Percentiles rank a stretch among this genome's conserved stretches.
Evolutionary conservation across 2,888 invertebrate species (phyloP).

Genomic region (Monopis laevigella): DNA sequence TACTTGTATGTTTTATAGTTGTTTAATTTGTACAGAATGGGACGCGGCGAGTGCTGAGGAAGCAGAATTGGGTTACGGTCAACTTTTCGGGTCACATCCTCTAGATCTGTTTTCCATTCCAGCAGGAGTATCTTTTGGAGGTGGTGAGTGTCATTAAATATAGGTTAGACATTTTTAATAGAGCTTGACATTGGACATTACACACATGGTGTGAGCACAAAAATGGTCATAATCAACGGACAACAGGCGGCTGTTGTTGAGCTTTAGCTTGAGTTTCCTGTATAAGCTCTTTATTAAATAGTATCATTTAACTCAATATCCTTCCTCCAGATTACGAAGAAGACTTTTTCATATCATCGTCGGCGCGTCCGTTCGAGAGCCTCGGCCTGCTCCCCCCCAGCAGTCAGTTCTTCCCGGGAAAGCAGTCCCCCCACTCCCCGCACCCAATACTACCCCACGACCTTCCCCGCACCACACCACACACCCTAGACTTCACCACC

Average conservation of each 20-base stretch:
- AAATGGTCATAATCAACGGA: too few relatives aligned
- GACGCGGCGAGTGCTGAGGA: conserved; percentile 48
- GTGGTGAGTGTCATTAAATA: conserved; percentile 32
- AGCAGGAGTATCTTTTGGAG: conserved; percentile 42
- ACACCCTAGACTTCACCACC: conserved; percentile 60
- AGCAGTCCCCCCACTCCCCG: conserved; percentile 38
- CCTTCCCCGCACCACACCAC: conserved; percentile 30
- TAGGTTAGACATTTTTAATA: too few relatives aligned
- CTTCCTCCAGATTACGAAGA: conserved; percentile 71
- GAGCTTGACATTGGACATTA: too few relatives aligned
- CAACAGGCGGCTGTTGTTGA: too few relatives aligned
- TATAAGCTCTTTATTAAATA: too few relatives aligned
- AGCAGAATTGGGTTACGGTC: conserved; percentile 54
- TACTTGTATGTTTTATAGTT: too few relatives aligned
- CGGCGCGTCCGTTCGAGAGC: conserved; percentile 76
- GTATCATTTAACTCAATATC: too few relatives aligned
- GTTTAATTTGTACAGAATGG: conserved; percentile 52
- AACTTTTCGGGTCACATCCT: conserved; percentile 44
- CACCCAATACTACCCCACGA: conserved; percentile 28
- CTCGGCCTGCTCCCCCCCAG: conserved; percentile 60
- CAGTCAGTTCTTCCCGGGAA: conserved; percentile 79
- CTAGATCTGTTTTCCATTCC: conserved; percentile 42
- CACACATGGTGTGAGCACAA: too few relatives aligned
- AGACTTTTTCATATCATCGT: conserved; percentile 79
- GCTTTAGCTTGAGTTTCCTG: too few relatives aligned